A percentile compares a stretch with the other conserved stretches of the same genome.
phyloP scores from a whole-genome alignment of 2,797 vertebrate species.

The Falco naumanni region DNA sequence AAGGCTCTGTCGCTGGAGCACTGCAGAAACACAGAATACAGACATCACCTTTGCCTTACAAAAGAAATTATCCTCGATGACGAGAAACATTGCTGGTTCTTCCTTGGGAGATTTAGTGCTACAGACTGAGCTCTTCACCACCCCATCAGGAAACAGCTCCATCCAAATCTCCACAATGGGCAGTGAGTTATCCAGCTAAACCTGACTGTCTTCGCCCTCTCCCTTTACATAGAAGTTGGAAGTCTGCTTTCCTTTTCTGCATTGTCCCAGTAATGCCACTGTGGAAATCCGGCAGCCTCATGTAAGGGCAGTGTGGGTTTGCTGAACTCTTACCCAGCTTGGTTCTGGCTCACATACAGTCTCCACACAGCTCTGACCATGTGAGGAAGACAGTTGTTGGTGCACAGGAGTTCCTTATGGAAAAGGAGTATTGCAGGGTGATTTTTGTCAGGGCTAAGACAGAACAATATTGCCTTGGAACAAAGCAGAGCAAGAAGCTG shows the following conservation, averaged over 20 bases:
- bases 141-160: background rate
- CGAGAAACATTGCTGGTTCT: background rate
- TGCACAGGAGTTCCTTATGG: background rate
- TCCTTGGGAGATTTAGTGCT: background rate
- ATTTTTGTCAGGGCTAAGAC: background rate
- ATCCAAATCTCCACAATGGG: background rate
- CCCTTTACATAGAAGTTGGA: background rate
- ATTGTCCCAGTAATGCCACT: background rate
- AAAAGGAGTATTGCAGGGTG: background rate
- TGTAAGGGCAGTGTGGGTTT: background rate
- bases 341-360: background rate
- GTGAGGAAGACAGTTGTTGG: background rate
- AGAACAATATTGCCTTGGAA: background rate
- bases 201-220: background rate
- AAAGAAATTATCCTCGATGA: background rate
- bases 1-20: background rate
- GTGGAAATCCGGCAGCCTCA: background rate
- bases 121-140: background rate
- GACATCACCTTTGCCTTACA: background rate
- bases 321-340: background rate
- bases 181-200: background rate
- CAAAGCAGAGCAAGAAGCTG: background rate
- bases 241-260: background rate
- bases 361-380: background rate
- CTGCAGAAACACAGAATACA: background rate